phyloP scores from a whole-genome alignment of 2,797 vertebrate genomes.

The Acropternis orthonyx region DNA sequence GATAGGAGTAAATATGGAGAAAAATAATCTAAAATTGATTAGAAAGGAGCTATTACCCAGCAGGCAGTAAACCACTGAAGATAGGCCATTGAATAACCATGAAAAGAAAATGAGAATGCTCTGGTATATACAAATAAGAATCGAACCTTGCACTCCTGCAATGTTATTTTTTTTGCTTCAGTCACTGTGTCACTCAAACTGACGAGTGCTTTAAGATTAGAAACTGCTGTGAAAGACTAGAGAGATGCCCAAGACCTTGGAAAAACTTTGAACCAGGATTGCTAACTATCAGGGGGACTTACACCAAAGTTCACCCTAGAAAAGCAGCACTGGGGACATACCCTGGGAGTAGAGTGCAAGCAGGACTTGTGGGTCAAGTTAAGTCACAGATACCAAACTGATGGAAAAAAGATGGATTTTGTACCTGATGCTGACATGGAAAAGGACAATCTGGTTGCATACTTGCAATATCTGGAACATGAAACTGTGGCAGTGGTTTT shows the following conservation, averaged over 20 bases:
- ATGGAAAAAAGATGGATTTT: neutral
- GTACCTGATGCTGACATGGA: neutral
- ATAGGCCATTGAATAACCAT: neutral
- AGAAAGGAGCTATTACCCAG: conserved; percentile 8
- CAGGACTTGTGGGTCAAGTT: neutral
- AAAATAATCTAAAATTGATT: conserved; percentile 38
- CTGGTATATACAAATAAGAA: neutral
- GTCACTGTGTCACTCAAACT: neutral
- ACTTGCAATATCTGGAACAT: neutral
- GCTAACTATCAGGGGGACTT: neutral
- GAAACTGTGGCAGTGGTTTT: neutral
- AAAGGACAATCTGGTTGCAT: neutral
- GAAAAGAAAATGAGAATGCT: neutral
- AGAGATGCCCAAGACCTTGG: neutral
- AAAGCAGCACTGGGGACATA: neutral
- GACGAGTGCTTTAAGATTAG: neutral
- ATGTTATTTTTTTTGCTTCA: neutral
- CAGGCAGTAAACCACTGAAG: conserved; percentile 1
- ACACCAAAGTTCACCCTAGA: neutral
- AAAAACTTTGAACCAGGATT: neutral
- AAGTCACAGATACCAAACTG: neutral
- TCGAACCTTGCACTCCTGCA: neutral
- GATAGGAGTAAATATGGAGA: conserved; percentile 2
- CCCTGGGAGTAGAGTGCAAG: neutral
- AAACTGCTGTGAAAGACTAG: neutral